Evolutionary conservation across 2,888 invertebrate species (phyloP).

Genomic region (Synergus itoensis): DNA sequence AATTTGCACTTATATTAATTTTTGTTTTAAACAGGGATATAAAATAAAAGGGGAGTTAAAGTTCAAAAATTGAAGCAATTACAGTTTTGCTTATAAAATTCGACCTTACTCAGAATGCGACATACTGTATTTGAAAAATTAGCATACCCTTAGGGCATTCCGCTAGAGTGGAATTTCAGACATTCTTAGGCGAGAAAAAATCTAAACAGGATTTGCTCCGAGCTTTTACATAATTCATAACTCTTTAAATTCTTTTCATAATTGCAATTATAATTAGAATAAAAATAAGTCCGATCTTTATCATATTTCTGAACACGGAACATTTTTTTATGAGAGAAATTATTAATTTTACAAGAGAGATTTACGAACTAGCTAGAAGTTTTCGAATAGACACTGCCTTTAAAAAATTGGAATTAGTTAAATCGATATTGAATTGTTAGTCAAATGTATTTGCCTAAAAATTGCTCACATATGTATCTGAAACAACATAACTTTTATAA

Average conservation of each 20-base stretch:
- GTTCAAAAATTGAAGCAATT: background rate
- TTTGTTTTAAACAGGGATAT: too few species aligned
- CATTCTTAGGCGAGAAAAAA: constrained; percentile 7
- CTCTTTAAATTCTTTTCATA: background rate
- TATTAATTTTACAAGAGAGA: too few species aligned
- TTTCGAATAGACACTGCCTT: too few species aligned
- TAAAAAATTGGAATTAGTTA: too few species aligned
- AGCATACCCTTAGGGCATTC: constrained; percentile 26
- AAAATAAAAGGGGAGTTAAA: background rate
- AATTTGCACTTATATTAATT: background rate
- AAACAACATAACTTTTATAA: background rate
- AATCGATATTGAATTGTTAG: too few species aligned
- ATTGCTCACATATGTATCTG: too few species aligned
- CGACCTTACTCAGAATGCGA: background rate
- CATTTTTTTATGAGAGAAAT: too few species aligned
- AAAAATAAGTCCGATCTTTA: background rate
- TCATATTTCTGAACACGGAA: background rate
- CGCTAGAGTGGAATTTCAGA: constrained; percentile 10
- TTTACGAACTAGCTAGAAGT: too few species aligned
- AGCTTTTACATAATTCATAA: constrained; percentile 25
- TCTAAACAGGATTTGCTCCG: constrained; percentile 12
- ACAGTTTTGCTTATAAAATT: background rate
- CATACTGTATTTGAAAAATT: constrained; percentile 18
- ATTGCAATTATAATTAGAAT: background rate
- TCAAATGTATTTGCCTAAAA: too few species aligned